Base-by-base conservation (phyloP, 1,140 invertebrate species). In the Leptoteleia sp. region DNA sequence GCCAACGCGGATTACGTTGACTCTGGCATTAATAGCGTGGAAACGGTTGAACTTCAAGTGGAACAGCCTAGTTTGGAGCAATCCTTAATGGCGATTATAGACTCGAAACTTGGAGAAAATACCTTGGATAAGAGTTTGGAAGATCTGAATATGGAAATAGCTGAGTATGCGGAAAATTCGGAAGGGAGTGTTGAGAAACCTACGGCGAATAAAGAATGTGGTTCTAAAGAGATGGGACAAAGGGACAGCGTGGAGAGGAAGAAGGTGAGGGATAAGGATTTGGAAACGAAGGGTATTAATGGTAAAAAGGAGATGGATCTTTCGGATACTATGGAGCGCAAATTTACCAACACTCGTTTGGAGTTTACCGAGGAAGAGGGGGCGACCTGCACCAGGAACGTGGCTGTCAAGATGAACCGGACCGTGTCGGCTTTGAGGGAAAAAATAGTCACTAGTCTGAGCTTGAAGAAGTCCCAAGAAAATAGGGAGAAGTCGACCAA, bases 1-100 rank as follows among this genome's bases (percentile, higher is more conserved):
- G 6, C 61, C 11, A 84, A 84, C 35, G 33, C 79, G 9, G 87
- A 90, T 38, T 86, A 82, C 35, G 73, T 84, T 1, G 88, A 90
- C 61, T 89, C 88, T 4, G 88, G 89, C 1, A 89, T 90, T 54
- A 89, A 89, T 33, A 89, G 88, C 54, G 88, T 90, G 0, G 88
- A 89, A 35, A 90, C 89, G 2, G 80, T 90, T 2, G 87, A 89
- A 68, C 81, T 89, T 42, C 85, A 87, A 48, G 61, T 73, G 2
- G 83, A 88, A 17, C 81, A 88, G 45, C 83, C 82, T 0, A 89
- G 85, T 50, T 73, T 89, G 4, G 89, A 90, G 37, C 84, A 89
- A 45, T 89, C 89, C 4, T 40, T 90, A 5, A 82, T 89, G 82
- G 81, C 75, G 29, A 89, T 90, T 4, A 90, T 90, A 11, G 88